Percentiles rank a stretch among this genome's conserved stretches.
These are phyloP conservation scores for Sebastes vulpes DNA, from an alignment of 2,797 vertebrate species.

Conservation along the genomic window DNA sequence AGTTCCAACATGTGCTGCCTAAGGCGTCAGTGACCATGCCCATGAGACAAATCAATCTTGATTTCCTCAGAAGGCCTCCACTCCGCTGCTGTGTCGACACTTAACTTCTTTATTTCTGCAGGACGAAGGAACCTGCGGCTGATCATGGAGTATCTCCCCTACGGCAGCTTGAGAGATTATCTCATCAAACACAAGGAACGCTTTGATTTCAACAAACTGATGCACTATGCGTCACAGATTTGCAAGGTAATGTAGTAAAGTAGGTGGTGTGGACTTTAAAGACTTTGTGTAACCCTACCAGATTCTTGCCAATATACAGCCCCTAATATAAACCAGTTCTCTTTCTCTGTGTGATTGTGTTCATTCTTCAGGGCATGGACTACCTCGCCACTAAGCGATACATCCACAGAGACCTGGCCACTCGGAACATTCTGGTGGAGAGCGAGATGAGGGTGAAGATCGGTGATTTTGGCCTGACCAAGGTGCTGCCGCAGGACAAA, in stretches of 20 bases:
- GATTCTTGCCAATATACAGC: too few species aligned
- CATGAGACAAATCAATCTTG: slow-evolving; percentile 22
- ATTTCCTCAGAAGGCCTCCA: slow-evolving; percentile 12
- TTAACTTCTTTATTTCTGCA: slow-evolving; percentile 36
- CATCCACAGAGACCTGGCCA: slow-evolving; percentile 96
- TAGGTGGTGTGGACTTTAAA: background rate
- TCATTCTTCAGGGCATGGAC: slow-evolving; percentile 91
- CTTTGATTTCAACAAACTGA: slow-evolving; percentile 93
- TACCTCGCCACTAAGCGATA: slow-evolving; percentile 95
- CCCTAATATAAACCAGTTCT: background rate
- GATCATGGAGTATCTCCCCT: slow-evolving; percentile 98
- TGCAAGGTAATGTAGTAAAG: slow-evolving; percentile 89
- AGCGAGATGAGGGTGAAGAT: slow-evolving; percentile 98
- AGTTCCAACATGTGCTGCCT: slow-evolving; percentile 18
- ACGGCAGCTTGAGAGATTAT: slow-evolving; percentile 96
- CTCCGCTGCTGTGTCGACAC: background rate
- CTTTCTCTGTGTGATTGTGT: background rate
- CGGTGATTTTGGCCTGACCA: slow-evolving; percentile 97
- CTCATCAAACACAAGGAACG: slow-evolving; percentile 94
- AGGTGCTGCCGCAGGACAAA: slow-evolving; percentile 97
- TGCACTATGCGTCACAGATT: slow-evolving; percentile 94
- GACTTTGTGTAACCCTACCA: background rate
- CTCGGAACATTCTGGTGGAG: slow-evolving; percentile 97
- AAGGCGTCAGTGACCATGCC: background rate
- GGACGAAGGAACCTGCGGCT: slow-evolving; percentile 94